Base-by-base conservation (phyloP, 2,113 vertebrate genomes). In the Redunca redunca region DNA sequence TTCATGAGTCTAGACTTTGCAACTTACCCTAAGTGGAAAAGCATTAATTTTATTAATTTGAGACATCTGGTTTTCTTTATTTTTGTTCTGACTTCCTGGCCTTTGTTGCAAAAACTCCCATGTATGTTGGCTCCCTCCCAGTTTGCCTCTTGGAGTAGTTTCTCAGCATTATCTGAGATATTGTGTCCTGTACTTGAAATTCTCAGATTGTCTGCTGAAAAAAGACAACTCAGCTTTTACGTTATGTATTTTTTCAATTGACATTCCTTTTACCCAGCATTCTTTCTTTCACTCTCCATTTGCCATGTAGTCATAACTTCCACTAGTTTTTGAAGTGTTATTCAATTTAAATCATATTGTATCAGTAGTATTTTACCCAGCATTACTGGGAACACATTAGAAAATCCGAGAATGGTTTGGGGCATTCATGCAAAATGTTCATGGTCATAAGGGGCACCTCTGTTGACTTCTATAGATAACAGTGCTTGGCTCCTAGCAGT, bases 391-490 rank as follows among this genome's bases (percentile, higher is more conserved):
- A 57, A 13, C 21, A 2, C 28, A 3, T 43, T 10, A 25, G 43
- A 11, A 46, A 71, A 6, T 62, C 15, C 60, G 43, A 58, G 15
- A 57, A 64, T 2, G 8, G 7, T 6, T 30, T 30, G 21, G 64
- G 12, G 3, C 7, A 3, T 3, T 5, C 2, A 8, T 57, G 30
- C 60, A 46, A 10, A 74, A 25, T 52, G 15, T 8, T 16, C 16
- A 1, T 12, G 48, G 23, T 57, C 60, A 25, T 16, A 12, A 2
- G 7, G 4, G 25, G 2, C 26, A 81, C 0, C 3, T 48, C 33
- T 83, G n/a, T 30, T 26, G 13, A 12, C 2, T 28, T 1, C 1
- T 4, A 4, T 57, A 52, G 19, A 12, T 7, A 11, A 43, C 8
- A 43, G 11, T 26, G 1, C 7, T 58, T 60, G 58, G 25, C 11